phyloP scores from a whole-genome alignment of 92 coral and sea anemone genomes.

The Pocillopora meandrina region DNA sequence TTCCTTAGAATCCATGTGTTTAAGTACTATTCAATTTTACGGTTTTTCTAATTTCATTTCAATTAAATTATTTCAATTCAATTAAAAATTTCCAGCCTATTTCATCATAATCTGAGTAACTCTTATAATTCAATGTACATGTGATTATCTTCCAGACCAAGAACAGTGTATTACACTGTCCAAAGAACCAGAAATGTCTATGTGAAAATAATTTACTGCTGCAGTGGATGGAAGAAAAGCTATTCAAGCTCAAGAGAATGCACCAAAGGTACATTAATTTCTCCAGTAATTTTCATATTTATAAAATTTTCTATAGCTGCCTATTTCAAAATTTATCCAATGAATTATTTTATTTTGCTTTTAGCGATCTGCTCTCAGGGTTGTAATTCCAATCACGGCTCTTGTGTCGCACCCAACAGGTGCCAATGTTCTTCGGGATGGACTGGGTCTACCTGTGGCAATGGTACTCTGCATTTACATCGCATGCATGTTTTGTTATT shows the following conservation, averaged over 20 bases:
- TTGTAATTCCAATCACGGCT: conserved; percentile 11
- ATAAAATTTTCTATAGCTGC: too few relatives aligned
- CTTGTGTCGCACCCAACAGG: conserved; percentile 17
- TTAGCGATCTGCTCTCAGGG: conserved; percentile 19
- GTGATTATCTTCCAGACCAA: neutral
- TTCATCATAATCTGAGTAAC: too few relatives aligned
- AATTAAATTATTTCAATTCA: neutral
- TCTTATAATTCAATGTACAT: too few relatives aligned
- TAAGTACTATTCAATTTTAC: too few relatives aligned
- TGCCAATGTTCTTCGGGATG: conserved; percentile 12
- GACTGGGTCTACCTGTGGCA: neutral
- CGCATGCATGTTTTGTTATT: too few relatives aligned
- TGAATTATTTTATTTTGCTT: neutral
- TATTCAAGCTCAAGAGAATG: neutral
- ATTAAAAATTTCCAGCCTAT: neutral
- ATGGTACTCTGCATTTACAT: neutral
- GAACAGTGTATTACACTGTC: conserved; percentile 1
- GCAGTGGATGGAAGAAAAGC: conserved; percentile 20
- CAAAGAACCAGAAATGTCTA: conserved; percentile 8
- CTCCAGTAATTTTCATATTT: too few relatives aligned
- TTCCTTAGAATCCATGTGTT: too few relatives aligned
- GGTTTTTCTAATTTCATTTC: neutral
- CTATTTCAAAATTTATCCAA: too few relatives aligned
- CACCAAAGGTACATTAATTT: neutral
- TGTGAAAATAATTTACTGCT: conserved; percentile 1